A percentile compares a stretch with the other conserved stretches of the same genome.
Evolutionary conservation across 2,113 vertebrate species (phyloP).

Genomic region (Phalacrocorax pelagicus): DNA sequence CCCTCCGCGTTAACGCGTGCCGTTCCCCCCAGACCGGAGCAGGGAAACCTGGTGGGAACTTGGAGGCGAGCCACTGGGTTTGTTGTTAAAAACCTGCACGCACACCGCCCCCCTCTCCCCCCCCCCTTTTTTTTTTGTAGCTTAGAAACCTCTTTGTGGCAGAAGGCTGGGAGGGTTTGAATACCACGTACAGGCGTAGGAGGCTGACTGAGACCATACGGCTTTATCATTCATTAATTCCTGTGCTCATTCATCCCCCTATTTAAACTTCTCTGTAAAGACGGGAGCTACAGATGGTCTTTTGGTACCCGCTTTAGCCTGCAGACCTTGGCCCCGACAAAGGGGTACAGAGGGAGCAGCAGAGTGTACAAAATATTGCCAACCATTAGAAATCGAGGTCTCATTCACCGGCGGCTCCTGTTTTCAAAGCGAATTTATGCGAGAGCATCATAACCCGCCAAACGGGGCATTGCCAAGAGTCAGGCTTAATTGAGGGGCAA

Average conservation of each 20-base stretch:
- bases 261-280: slow-evolving; percentile 73
- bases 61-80: neutral
- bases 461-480: neutral
- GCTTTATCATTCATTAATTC: slow-evolving; percentile 76
- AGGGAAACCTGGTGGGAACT: neutral
- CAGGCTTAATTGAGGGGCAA: neutral
- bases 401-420: slow-evolving; percentile 10
- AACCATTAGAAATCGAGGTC: slow-evolving; percentile 44
- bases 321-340: slow-evolving; percentile 63
- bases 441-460: neutral
- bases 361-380: slow-evolving; percentile 65
- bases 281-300: slow-evolving; percentile 71
- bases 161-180: slow-evolving; percentile 63
- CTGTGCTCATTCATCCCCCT: slow-evolving; percentile 72
- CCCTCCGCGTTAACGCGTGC: neutral
- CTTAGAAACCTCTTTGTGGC: slow-evolving; percentile 61
- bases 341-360: slow-evolving; percentile 58
- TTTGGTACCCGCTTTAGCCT: slow-evolving; percentile 67
- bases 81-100: slow-evolving; percentile 3
- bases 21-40: neutral
- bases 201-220: slow-evolving; percentile 63
- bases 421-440: slow-evolving; percentile 9
- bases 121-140: neutral
- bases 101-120: neutral
- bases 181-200: slow-evolving; percentile 45